Conservation (phyloP, 2,888 invertebrate species). For the Allygus modestus region DNA sequence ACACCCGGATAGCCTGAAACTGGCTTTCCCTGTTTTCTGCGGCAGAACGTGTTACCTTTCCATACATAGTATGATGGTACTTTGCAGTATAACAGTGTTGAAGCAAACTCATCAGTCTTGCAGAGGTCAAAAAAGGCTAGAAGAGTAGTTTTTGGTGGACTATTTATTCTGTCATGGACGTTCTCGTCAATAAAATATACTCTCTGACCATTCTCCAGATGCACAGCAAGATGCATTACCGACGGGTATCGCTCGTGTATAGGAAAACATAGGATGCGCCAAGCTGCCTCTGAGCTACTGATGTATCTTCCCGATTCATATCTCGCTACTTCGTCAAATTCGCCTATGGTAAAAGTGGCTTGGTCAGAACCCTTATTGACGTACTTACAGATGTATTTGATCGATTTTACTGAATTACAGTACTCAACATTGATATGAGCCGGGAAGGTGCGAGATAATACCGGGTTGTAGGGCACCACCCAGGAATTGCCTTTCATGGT, state of each 20-base stretch:
- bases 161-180: background rate
- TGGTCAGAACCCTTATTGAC: constrained; percentile 69
- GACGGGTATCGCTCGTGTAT: constrained; percentile 53
- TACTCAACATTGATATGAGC: constrained; percentile 69
- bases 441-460: constrained; percentile 53
- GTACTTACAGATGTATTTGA: constrained; percentile 69
- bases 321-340: constrained; percentile 67
- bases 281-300: constrained; percentile 66
- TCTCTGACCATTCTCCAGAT: constrained; percentile 52
- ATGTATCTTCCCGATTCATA: constrained; percentile 69
- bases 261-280: constrained; percentile 65
- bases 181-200: constrained; percentile 35
- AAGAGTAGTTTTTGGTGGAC: constrained; percentile 47
- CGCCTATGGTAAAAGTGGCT: constrained; percentile 56
- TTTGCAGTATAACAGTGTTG: constrained; percentile 66
- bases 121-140: constrained; percentile 40
- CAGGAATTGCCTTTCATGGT: constrained; percentile 66
- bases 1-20: constrained; percentile 63
- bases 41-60: constrained; percentile 25
- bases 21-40: constrained; percentile 24
- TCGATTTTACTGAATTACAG: constrained; percentile 69
- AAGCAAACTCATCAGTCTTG: constrained; percentile 58
- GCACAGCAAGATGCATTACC: constrained; percentile 28
- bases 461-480: constrained; percentile 66
- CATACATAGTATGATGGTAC: constrained; percentile 68